Base-by-base conservation (phyloP, 2,113 vertebrate species). In the Dromaius novaehollandiae region DNA sequence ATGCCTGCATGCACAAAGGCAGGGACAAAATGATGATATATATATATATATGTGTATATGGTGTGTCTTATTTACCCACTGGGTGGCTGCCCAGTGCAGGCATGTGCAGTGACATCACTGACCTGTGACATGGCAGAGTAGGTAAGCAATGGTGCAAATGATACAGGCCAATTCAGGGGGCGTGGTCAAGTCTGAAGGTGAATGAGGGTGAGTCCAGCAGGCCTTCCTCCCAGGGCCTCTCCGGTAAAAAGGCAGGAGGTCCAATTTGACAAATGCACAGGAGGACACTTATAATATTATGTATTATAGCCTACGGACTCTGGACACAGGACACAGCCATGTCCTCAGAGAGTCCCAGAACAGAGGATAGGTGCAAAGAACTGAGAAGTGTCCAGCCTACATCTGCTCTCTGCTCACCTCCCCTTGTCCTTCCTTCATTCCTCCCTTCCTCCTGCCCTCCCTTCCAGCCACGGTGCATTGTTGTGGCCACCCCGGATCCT, bases 21-120 rank as follows among this genome's bases (percentile, higher is more conserved):
- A 44, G n/a, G 25, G 63, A 64, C 63, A 56, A 36, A 56, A 51
- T 13, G 28, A 17, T 40, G 50, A 10, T 40, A 40, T 11, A n/a
- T 5, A 22, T 38, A 13, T 1, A 12, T n/a, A 61, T 10, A 38
- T 5, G 22, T 11, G n/a, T 5, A 28, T 48, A 11, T 1, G 20
- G 34, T 82, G 36, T 61, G 7, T 76, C 36, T 50, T 17, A 73
- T 25, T 25, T 50, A 12, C 25, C 22, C 58, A 44, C 38, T 38
- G 8, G 9, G 18, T 81, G 82, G 22, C 38, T 75, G 46, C 36
- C 38, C 66, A 38, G 24, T 10, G 44, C 44, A 24, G 26, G 30
- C 14, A 17, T 66, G 32, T 17, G 13, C 6, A 16, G 46, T 24
- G 20, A 14, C 21, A 26, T 63, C 73, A 28, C 73, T 63, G 55